These are phyloP conservation scores for Caenorhabditis brenneri DNA, from an alignment of 1,140 invertebrate species.

Conservation along the genomic window DNA sequence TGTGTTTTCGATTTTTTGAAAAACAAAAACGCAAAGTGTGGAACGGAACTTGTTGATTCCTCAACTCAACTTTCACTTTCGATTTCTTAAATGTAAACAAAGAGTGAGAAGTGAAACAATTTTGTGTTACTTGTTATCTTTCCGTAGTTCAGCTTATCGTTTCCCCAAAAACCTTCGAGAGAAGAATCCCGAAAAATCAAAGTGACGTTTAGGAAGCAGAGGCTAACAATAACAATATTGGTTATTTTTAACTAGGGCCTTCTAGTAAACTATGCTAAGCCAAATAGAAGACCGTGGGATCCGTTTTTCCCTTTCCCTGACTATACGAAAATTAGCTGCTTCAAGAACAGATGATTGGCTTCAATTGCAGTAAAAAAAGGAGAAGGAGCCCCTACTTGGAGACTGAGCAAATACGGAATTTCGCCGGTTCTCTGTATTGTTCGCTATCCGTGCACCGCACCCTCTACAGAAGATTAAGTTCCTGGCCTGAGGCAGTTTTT, in stretches of 20 bases:
- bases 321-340: constrained; percentile 14
- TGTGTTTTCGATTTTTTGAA: background rate
- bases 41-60: background rate
- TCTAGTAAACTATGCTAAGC: background rate
- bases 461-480: background rate
- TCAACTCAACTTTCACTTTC: background rate
- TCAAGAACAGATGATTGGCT: constrained; percentile 37
- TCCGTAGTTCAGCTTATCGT: background rate
- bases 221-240: background rate
- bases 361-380: constrained; percentile 2
- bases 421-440: background rate
- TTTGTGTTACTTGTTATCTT: background rate
- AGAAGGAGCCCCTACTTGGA: background rate
- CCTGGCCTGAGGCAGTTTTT: background rate
- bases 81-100: background rate
- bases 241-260: background rate
- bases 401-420: constrained; percentile 13
- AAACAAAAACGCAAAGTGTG: background rate
- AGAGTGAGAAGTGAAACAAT: background rate
- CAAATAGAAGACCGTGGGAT: background rate
- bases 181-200: background rate
- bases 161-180: background rate
- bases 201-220: too few relatives aligned
- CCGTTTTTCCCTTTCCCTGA: background rate
- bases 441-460: background rate